A percentile compares a stretch with the other conserved stretches of the same genome.
Evolutionary conservation across 2,888 invertebrate genomes (phyloP).

Genomic region (Drosophila pseudotalamancana): DNA sequence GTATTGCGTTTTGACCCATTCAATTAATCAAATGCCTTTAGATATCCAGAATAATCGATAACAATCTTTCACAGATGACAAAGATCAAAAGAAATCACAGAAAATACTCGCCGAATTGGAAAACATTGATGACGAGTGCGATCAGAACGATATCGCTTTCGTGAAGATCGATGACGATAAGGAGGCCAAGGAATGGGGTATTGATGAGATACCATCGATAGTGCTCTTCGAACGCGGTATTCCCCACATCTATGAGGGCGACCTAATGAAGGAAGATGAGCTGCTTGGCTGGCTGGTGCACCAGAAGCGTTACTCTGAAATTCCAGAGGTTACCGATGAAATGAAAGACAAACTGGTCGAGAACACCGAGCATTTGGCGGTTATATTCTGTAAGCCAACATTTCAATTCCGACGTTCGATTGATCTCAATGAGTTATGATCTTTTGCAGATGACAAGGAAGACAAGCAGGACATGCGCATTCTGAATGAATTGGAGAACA

Average conservation of each 20-base stretch:
- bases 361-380: conserved; percentile 91
- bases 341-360: conserved; percentile 96
- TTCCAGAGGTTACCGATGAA: conserved; percentile 96
- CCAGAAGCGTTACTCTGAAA: conserved; percentile 95
- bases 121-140: conserved; percentile 97
- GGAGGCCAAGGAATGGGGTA: conserved; percentile 95
- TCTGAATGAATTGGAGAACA: conserved; percentile 95
- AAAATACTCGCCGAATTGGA: conserved; percentile 93
- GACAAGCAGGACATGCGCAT: conserved; percentile 95
- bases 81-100: conserved; percentile 95
- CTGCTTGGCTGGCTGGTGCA: conserved; percentile 95
- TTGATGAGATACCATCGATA: conserved; percentile 92
- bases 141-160: conserved; percentile 95
- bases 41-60: conserved; percentile 10
- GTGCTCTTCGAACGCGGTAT: conserved; percentile 91
- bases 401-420: background rate
- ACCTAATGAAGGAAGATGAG: conserved; percentile 95
- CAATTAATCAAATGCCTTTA: background rate
- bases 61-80: conserved; percentile 88
- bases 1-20: conserved; percentile 22
- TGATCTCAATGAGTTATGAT: background rate
- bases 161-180: conserved; percentile 95
- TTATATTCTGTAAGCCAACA: conserved; percentile 92
- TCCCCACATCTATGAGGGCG: conserved; percentile 91
- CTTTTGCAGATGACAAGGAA: conserved; percentile 91